Percentiles rank a stretch among this genome's conserved stretches.
These are phyloP conservation scores for Tetramorium simillimum DNA, from an alignment of 1,140 invertebrate species.

Conservation along the genomic window DNA sequence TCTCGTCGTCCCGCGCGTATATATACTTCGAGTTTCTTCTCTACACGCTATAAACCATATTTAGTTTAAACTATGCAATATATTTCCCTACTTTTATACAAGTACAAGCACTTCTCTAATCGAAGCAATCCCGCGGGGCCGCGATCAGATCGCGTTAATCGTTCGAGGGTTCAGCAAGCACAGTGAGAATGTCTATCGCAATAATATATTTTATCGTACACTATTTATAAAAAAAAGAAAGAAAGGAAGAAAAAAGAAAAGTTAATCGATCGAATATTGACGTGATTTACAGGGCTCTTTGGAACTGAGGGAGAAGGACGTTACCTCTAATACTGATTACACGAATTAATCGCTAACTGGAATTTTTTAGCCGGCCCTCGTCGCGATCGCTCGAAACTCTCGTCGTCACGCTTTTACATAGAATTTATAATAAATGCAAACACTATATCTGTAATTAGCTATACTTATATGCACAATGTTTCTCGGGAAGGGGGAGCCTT, in stretches of 20 bases:
- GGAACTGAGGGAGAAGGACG: conserved; percentile 11
- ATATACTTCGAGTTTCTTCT: conserved; percentile 19
- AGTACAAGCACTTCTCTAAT: conserved; percentile 60
- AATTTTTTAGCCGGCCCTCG: conserved; percentile 23
- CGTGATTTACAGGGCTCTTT: not conserved
- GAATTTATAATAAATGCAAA: conserved; percentile 80
- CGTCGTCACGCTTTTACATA: conserved; percentile 71
- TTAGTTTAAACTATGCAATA: conserved; percentile 66
- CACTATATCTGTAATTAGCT: conserved; percentile 75
- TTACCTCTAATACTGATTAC: conserved; percentile 28
- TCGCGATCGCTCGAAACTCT: conserved; percentile 28
- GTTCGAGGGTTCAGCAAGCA: not conserved
- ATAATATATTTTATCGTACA: not conserved
- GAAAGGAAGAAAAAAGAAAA: not conserved
- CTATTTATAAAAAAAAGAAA: conserved; percentile 2
- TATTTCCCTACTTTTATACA: conserved; percentile 66
- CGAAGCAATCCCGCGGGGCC: conserved; percentile 35
- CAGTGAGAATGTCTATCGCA: not conserved
- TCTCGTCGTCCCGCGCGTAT: conserved; percentile 12
- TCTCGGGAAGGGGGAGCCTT: conserved; percentile 7
- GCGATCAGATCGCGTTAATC: not conserved
- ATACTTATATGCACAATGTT: conserved; percentile 58
- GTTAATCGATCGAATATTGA: conserved; percentile 1
- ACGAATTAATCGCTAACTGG: not conserved
- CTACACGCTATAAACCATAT: conserved; percentile 62